phyloP scores from a whole-genome alignment of 2,797 vertebrate genomes.

The Aeoliscus strigatus region DNA sequence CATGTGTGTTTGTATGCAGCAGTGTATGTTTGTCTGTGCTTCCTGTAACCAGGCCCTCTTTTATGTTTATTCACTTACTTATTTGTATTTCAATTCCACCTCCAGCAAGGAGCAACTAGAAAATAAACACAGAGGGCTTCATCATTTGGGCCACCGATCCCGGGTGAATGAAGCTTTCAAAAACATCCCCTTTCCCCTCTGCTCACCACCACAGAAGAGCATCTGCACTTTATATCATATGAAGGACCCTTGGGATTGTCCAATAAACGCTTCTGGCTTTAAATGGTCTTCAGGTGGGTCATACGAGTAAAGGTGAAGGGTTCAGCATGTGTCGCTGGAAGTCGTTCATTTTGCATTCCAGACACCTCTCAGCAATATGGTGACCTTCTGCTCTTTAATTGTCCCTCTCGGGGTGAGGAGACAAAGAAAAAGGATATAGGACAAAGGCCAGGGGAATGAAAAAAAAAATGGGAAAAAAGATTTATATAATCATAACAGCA shows the following conservation, averaged over 20 bases:
- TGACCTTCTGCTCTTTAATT: conserved; percentile 61
- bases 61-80: too few relatives aligned
- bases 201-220: conserved; percentile 28
- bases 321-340: conserved; percentile 26
- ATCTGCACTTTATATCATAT: conserved; percentile 34
- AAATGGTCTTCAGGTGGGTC: conserved; percentile 37
- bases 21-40: background rate
- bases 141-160: conserved; percentile 47
- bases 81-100: conserved; percentile 38
- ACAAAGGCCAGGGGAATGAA: conserved; percentile 5
- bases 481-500: conserved; percentile 32
- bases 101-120: conserved; percentile 33
- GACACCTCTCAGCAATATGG: conserved; percentile 30
- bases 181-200: conserved; percentile 3
- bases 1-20: background rate
- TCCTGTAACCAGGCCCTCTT: too few relatives aligned
- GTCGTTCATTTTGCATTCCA: conserved; percentile 50
- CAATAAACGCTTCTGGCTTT: conserved; percentile 52
- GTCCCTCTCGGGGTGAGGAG: conserved; percentile 48
- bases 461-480: conserved; percentile 20
- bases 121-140: conserved; percentile 49
- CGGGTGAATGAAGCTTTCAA: conserved; percentile 41
- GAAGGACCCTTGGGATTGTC: conserved; percentile 32
- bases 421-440: conserved; percentile 5
- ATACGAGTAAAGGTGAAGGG: conserved; percentile 34